Percentiles rank a stretch among this genome's conserved stretches.
phyloP scores from a whole-genome alignment of 2,888 invertebrate species.

The Diaperis boleti region DNA sequence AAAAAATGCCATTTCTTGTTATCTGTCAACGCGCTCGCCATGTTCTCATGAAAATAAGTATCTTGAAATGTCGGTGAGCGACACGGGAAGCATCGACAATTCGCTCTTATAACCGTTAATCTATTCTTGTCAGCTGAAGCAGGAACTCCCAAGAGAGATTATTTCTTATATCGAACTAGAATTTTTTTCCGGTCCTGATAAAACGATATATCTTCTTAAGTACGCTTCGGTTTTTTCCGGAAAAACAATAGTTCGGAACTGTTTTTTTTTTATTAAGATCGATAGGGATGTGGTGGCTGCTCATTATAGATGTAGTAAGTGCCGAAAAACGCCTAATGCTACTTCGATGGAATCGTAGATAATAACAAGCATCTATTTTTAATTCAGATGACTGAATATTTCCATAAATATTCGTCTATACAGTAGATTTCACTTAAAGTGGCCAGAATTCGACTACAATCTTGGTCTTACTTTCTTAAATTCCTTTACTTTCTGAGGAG shows the following conservation, averaged over 20 bases:
- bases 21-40: conserved; percentile 18
- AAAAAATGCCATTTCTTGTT: conserved; percentile 17
- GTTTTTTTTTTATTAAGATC: too few species aligned
- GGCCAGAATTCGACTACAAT: too few species aligned
- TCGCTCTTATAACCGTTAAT: conserved; percentile 34
- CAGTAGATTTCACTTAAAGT: too few species aligned
- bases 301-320: too few species aligned
- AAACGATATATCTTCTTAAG: conserved; percentile 47
- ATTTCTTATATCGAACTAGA: conserved; percentile 42
- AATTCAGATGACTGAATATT: too few species aligned
- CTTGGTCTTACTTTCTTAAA: too few species aligned
- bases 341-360: too few species aligned
- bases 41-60: conserved; percentile 22
- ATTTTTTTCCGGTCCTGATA: conserved; percentile 36
- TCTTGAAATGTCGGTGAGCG: conserved; percentile 6
- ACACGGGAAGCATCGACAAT: conserved; percentile 30
- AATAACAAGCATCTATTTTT: too few species aligned
- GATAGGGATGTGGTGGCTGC: too few species aligned
- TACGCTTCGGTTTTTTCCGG: conserved; percentile 31
- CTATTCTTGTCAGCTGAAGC: conserved; percentile 36
- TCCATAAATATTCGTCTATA: too few species aligned
- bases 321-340: too few species aligned
- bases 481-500: too few species aligned
- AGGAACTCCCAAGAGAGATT: conserved; percentile 38
- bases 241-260: conserved; percentile 27